Percentiles rank a stretch among this genome's conserved stretches.
Conservation (phyloP, 2,797 vertebrate species). For the Enteromius treurensis region DNA sequence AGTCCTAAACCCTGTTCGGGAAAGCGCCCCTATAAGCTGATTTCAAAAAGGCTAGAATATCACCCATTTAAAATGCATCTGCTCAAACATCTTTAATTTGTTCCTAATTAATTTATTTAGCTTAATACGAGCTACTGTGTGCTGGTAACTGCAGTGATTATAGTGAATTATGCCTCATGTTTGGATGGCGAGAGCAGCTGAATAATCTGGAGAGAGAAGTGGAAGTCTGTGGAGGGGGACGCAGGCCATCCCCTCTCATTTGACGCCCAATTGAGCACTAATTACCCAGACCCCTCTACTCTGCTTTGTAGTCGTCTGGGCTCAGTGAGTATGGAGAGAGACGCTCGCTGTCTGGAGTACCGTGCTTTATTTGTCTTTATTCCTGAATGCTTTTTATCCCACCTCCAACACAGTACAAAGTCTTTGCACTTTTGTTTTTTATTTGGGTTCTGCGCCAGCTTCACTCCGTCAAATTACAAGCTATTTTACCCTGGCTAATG, state of each 20-base stretch:
- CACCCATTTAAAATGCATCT: background rate
- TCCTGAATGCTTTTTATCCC: conserved; percentile 31
- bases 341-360: background rate
- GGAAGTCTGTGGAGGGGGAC: conserved; percentile 52
- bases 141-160: conserved; percentile 15
- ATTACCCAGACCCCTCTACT: conserved; percentile 68
- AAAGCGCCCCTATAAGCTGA: background rate
- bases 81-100: conserved; percentile 10
- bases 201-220: conserved; percentile 9
- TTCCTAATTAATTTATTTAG: conserved; percentile 21
- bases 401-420: conserved; percentile 33
- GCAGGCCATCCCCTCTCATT: conserved; percentile 67
- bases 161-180: conserved; percentile 25
- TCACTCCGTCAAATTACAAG: conserved; percentile 7
- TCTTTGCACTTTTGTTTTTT: background rate
- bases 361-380: conserved; percentile 32
- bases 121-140: conserved; percentile 35
- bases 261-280: conserved; percentile 71
- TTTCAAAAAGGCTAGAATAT: background rate
- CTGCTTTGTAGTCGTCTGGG: conserved; percentile 62
- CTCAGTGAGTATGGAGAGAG: conserved; percentile 68
- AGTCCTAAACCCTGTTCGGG: too few relatives aligned
- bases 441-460: background rate
- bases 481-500: conserved; percentile 3
- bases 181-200: conserved; percentile 24